Conservation (phyloP, 2,113 vertebrate species). For the Etia nguti region DNA sequence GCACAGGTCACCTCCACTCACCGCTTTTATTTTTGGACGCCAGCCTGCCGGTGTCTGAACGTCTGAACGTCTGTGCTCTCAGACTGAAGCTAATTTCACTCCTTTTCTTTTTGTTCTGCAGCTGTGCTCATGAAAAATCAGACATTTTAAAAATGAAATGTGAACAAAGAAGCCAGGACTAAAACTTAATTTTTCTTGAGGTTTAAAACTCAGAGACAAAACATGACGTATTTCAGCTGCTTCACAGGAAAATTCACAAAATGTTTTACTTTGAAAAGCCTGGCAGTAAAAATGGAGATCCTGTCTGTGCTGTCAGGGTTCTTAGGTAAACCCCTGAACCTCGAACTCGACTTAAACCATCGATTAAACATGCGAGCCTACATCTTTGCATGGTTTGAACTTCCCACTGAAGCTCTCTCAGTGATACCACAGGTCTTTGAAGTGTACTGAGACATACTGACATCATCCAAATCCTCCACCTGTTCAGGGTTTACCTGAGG, state of each 20-base stretch:
- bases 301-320: not conserved
- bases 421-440: too few species aligned
- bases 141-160: not conserved
- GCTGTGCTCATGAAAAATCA: not conserved
- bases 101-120: not conserved
- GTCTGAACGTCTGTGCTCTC: not conserved
- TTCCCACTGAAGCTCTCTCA: too few species aligned
- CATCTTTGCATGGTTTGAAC: too few species aligned
- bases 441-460: too few species aligned
- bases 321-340: not conserved
- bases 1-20: not conserved
- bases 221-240: not conserved
- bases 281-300: not conserved
- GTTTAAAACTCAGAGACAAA: not conserved
- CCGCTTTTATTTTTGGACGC: not conserved
- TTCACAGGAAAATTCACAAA: not conserved
- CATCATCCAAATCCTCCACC: not conserved
- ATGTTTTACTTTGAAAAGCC: not conserved
- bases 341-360: not conserved
- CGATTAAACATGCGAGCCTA: not conserved
- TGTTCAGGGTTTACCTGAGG: slow-evolving; percentile 61
- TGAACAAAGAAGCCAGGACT: not conserved
- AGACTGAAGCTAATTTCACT: not conserved
- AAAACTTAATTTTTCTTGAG: not conserved
- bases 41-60: not conserved